phyloP scores from a whole-genome alignment of 2,888 invertebrate species.

The Leucophenga maculata region DNA sequence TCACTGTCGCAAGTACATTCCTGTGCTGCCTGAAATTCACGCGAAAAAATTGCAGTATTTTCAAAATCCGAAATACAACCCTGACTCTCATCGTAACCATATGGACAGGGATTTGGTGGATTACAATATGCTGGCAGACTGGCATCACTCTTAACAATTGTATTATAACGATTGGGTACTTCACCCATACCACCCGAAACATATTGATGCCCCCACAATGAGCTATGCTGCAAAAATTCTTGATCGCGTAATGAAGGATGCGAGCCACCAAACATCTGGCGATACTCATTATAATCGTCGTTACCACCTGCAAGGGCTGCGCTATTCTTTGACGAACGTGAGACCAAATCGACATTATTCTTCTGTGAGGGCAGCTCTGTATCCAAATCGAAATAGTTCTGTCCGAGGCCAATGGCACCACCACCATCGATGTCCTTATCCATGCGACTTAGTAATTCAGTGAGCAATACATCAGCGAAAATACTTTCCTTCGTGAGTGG shows the following conservation, averaged over 20 bases:
- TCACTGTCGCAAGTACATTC: constrained; percentile 98
- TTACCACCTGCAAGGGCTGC: constrained; percentile 67
- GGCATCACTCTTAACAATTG: constrained; percentile 90
- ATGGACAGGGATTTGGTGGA: constrained; percentile 98
- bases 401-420: constrained; percentile 70
- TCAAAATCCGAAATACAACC: constrained; percentile 92
- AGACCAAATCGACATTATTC: constrained; percentile 70
- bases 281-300: constrained; percentile 80
- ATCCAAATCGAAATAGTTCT: constrained; percentile 72
- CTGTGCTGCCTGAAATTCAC: constrained; percentile 91
- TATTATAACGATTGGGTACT: constrained; percentile 68
- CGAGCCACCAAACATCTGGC: constrained; percentile 76
- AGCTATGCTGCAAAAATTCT: constrained; percentile 87
- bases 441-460: constrained; percentile 85
- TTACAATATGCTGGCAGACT: constrained; percentile 98
- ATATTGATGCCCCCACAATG: constrained; percentile 84
- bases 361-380: constrained; percentile 58
- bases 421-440: constrained; percentile 79
- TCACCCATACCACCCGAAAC: constrained; percentile 86
- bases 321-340: constrained; percentile 76
- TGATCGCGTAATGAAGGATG: constrained; percentile 89
- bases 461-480: constrained; percentile 81
- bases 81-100: constrained; percentile 88
- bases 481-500: constrained; percentile 75
- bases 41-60: constrained; percentile 95